Evolutionary conservation across 2,888 invertebrate genomes (phyloP), one percentile per base, ranked within the genome.

Genomic region (Antheraea yamamai): DNA sequence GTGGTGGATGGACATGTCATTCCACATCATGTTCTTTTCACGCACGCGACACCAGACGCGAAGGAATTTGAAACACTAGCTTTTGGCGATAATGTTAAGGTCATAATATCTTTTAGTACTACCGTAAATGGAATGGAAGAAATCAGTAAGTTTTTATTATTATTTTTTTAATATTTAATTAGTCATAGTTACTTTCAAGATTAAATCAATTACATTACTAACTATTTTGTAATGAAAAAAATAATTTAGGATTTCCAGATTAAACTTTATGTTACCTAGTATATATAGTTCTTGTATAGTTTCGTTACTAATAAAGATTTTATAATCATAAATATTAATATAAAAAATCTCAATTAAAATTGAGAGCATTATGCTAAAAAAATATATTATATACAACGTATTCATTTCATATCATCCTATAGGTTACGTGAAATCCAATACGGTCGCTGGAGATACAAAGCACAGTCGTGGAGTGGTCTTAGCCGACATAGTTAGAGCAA

Each of bases 1-100:
- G 98, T 98, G 75, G 96, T 98, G 78, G 98, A 98, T 88, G 98
- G 98, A 0, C 98, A 99, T 89, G 97, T 99, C 75, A 97, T 99
- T 81, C 98, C 98, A 0, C 96, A 97, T 85, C 96, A 97, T 86
- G 98, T 98, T 39, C 96, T 98, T 76, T 98, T 98, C 92, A 98
- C 98, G 0, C 96, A 97, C 80, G 97, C 98, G 23, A 97, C 98
- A 0, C 95, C 96, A 10, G 96, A 97, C 81, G 96, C 96, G 78
- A 95, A 96, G 78, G 97, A 97, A 80, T 98, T 96, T 87, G 96
- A 97, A 87, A 98, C 98, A 8, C 94, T 97, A 80, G 97, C 98
- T 39, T 97, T 97, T 87, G 96, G 97, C 64, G 98, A 98, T 85
- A 97, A 97, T 85, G 96, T 98, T 78, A 97, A 97, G 91, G 98